phyloP scores from a whole-genome alignment of 2,888 invertebrate genomes.

The Stenolophus ochropezus region DNA sequence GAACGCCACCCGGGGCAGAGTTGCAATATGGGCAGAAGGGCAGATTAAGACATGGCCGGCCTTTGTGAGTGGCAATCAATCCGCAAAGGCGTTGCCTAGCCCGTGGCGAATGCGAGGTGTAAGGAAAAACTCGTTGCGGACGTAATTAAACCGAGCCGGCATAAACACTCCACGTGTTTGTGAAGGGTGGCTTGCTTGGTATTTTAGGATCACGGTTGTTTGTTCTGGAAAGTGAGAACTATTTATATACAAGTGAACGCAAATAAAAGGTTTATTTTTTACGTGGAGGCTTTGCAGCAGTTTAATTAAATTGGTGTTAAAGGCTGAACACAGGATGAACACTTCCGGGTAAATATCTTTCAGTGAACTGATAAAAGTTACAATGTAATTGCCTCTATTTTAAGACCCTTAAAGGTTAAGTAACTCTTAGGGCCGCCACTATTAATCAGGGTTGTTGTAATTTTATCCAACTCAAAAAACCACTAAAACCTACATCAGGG shows the following conservation, averaged over 20 bases:
- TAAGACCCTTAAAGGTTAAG: too few species aligned
- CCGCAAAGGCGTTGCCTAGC: not conserved
- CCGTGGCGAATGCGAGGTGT: constrained; percentile 2
- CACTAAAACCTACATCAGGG: too few species aligned
- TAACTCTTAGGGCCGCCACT: too few species aligned
- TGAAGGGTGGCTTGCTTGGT: constrained; percentile 3
- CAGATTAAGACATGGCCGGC: constrained; percentile 8
- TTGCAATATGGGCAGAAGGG: constrained; percentile 27
- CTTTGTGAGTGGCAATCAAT: constrained; percentile 12
- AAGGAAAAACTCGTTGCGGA: constrained; percentile 36
- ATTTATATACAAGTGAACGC: constrained; percentile 7
- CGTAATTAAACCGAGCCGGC: constrained; percentile 19
- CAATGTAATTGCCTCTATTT: not conserved
- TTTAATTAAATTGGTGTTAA: not conserved
- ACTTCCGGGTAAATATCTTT: not conserved
- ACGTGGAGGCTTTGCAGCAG: not conserved
- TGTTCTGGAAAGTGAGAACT: constrained; percentile 13
- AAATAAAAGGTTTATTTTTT: constrained; percentile 7
- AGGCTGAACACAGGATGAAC: not conserved
- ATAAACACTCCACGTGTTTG: constrained; percentile 17
- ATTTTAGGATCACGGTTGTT: constrained; percentile 1
- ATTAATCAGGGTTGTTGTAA: too few species aligned
- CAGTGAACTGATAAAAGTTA: not conserved
- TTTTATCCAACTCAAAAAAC: too few species aligned
- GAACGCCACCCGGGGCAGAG: constrained; percentile 7